These are phyloP conservation scores for Asarcornis scutulata DNA, from an alignment of 2,113 vertebrate genomes.

Conservation along the genomic window DNA sequence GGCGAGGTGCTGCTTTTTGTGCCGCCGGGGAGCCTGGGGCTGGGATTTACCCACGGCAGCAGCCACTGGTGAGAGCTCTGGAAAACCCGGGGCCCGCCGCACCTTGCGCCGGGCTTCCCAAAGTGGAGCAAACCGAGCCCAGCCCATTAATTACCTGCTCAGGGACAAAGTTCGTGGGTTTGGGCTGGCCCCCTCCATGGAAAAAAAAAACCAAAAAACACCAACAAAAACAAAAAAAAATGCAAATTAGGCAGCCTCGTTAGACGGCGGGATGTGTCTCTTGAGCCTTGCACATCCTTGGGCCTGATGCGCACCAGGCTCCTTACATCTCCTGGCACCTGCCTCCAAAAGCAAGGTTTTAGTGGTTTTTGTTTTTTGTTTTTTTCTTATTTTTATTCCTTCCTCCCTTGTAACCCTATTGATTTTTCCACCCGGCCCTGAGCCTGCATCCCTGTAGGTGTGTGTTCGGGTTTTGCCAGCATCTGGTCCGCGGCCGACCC, in stretches of 20 bases:
- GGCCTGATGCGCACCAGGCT: not conserved
- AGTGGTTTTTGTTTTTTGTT: not conserved
- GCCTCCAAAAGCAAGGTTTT: not conserved
- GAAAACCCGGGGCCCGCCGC: not conserved
- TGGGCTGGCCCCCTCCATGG: not conserved
- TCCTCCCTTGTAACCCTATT: not conserved
- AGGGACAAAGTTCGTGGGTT: not conserved
- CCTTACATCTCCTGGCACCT: not conserved
- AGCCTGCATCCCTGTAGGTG: not conserved
- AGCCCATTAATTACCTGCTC: not conserved
- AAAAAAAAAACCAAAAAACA: too few species aligned
- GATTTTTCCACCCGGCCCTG: not conserved
- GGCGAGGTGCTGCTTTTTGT: not conserved
- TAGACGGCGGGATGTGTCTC: not conserved
- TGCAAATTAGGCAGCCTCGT: not conserved
- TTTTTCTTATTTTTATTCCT: not conserved
- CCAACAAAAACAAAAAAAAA: too few species aligned
- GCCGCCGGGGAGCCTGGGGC: not conserved
- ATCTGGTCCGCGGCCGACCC: not conserved
- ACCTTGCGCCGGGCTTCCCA: not conserved
- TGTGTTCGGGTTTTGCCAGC: not conserved
- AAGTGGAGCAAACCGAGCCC: not conserved
- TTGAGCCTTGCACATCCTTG: not conserved
- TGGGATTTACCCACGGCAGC: not conserved
- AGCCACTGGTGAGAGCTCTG: not conserved